A percentile compares a stretch with the other conserved stretches of the same genome.
Evolutionary conservation across 2,797 vertebrate genomes (phyloP).

Genomic region (Cirrhinus molitorella): DNA sequence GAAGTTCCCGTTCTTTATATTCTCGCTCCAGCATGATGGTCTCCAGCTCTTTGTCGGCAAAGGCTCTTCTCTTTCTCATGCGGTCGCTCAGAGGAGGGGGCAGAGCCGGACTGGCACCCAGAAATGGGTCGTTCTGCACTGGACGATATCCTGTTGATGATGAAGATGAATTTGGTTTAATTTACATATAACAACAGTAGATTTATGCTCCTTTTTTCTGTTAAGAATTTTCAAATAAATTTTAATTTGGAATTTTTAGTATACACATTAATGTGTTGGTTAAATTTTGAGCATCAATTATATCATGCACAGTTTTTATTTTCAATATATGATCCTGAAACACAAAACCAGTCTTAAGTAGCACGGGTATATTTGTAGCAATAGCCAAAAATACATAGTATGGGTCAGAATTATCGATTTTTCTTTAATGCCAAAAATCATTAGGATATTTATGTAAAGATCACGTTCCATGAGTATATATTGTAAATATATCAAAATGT

Average conservation of each 20-base stretch:
- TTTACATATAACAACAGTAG: not conserved
- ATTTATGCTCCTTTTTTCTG: too few relatives aligned
- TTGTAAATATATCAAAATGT: too few relatives aligned
- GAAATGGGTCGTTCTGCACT: slow-evolving; percentile 85
- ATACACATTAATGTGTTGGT: not conserved
- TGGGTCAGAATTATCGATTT: too few relatives aligned
- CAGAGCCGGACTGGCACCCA: slow-evolving; percentile 83
- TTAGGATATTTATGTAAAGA: too few relatives aligned
- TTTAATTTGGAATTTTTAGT: not conserved
- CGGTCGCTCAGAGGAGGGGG: slow-evolving; percentile 95
- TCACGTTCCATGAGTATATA: too few relatives aligned
- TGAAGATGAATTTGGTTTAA: not conserved
- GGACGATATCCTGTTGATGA: slow-evolving; percentile 89
- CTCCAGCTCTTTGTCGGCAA: slow-evolving; percentile 98
- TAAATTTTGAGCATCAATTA: not conserved
- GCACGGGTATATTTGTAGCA: too few relatives aligned
- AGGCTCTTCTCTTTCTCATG: slow-evolving; percentile 97
- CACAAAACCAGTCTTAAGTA: too few relatives aligned
- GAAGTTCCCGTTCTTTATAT: slow-evolving; percentile 94
- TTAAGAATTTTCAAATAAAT: not conserved
- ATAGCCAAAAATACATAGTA: too few relatives aligned
- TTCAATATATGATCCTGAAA: not conserved
- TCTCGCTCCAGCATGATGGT: slow-evolving; percentile 98
- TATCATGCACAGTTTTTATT: slow-evolving; percentile 6
- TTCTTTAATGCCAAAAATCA: too few relatives aligned